Percentiles rank a stretch among this genome's conserved stretches.
phyloP scores from a whole-genome alignment of 2,888 invertebrate species.

The Acanthoscelides obtectus region DNA sequence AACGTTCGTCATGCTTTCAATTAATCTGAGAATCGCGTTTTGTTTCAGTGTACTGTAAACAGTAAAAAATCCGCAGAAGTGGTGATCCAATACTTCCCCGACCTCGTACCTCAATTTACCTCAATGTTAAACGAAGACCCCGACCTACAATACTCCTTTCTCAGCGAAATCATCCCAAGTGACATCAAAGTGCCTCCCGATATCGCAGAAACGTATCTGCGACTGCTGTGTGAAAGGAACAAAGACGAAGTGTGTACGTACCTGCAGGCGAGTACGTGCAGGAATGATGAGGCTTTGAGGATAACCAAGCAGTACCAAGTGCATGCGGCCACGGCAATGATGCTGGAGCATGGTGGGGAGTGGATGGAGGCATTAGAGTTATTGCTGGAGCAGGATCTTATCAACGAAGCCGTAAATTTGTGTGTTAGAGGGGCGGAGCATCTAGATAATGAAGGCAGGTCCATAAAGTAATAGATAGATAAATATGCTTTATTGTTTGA shows the following conservation, averaged over 20 bases:
- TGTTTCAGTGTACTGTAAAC: slow-evolving; percentile 47
- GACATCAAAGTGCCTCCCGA: slow-evolving; percentile 45
- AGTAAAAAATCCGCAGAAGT: slow-evolving; percentile 59
- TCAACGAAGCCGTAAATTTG: slow-evolving; percentile 42
- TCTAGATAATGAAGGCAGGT: slow-evolving; percentile 39
- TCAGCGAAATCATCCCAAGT: slow-evolving; percentile 52
- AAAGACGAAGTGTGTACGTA: slow-evolving; percentile 49
- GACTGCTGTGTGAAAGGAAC: slow-evolving; percentile 58
- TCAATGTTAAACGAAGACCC: slow-evolving; percentile 46
- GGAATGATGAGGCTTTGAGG: slow-evolving; percentile 59
- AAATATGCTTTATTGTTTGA: no score
- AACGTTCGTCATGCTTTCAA: no score
- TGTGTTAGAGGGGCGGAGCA: slow-evolving; percentile 49
- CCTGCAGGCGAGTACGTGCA: slow-evolving; percentile 50
- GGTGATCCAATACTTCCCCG: slow-evolving; percentile 54
- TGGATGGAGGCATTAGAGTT: slow-evolving; percentile 67
- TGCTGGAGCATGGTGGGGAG: slow-evolving; percentile 72
- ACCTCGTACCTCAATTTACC: slow-evolving; percentile 46
- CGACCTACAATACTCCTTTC: slow-evolving; percentile 52
- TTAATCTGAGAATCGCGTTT: no score
- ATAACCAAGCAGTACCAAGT: slow-evolving; percentile 60
- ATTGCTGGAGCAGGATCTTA: slow-evolving; percentile 47
- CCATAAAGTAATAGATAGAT: no score
- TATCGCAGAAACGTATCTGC: slow-evolving; percentile 58
- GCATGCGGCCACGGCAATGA: slow-evolving; percentile 63